phyloP scores from a whole-genome alignment of 2,888 invertebrate species.

The Scaptomyza flava region DNA sequence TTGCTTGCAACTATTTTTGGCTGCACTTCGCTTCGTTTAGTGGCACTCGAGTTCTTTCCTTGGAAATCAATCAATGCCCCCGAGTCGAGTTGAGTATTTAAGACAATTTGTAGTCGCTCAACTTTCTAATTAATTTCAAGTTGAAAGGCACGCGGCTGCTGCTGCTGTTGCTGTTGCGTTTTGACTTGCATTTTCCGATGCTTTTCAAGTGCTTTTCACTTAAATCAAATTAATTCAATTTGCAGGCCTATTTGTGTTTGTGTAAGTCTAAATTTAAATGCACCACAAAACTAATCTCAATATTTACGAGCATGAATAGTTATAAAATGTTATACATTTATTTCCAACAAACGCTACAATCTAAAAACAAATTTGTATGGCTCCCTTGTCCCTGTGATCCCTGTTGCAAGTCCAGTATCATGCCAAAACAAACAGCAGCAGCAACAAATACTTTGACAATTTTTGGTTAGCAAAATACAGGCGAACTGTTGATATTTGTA shows the following conservation, averaged over 20 bases:
- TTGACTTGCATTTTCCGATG: not conserved
- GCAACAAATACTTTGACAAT: conserved; percentile 41
- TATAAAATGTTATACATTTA: conserved; percentile 76
- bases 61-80: conserved; percentile 76
- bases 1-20: conserved; percentile 62
- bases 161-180: not conserved
- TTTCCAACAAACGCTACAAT: conserved; percentile 49
- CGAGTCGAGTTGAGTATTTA: conserved; percentile 23
- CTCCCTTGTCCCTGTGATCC: not conserved
- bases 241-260: conserved; percentile 12
- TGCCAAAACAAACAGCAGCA: conserved; percentile 34
- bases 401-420: conserved; percentile 5
- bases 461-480: conserved; percentile 37
- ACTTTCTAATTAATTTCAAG: conserved; percentile 75
- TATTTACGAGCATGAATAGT: conserved; percentile 72
- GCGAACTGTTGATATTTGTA: conserved; percentile 18
- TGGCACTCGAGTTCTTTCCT: conserved; percentile 58
- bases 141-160: conserved; percentile 47
- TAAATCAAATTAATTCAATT: conserved; percentile 31
- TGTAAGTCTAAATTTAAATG: conserved; percentile 62
- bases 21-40: conserved; percentile 51
- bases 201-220: conserved; percentile 58
- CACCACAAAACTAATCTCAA: conserved; percentile 71
- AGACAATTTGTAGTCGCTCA: conserved; percentile 75
- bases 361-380: not conserved